These are phyloP conservation scores for Lichenostomus cassidix DNA, from an alignment of 2,113 vertebrate genomes.

Conservation along the genomic window DNA sequence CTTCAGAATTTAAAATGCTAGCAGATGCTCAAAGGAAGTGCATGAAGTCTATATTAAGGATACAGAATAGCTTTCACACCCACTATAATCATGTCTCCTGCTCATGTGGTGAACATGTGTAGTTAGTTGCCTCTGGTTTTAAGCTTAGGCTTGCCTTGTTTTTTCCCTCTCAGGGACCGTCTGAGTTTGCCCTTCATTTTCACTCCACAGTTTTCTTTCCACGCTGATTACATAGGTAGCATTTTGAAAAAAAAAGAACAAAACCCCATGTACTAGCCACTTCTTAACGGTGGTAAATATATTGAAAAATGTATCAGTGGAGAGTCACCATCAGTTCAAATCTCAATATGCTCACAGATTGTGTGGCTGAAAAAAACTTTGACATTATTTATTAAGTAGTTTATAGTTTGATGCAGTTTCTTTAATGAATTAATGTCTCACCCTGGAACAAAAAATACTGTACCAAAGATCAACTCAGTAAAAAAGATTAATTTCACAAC, in stretches of 20 bases:
- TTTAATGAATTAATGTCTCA: not conserved
- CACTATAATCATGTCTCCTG: not conserved
- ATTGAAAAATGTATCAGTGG: not conserved
- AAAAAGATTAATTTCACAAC: not conserved
- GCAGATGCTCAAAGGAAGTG: constrained; percentile 25
- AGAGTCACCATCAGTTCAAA: not conserved
- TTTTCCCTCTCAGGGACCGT: not conserved
- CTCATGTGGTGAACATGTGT: constrained; percentile 47
- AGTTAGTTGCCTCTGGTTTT: not conserved
- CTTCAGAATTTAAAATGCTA: constrained; percentile 30
- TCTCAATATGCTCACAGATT: not conserved
- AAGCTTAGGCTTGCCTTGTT: not conserved
- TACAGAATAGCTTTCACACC: constrained; percentile 6
- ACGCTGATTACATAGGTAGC: not conserved
- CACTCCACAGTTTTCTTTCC: not conserved
- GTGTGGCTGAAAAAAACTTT: not conserved
- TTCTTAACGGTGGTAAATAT: not conserved
- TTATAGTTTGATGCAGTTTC: not conserved
- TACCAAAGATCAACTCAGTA: not conserved
- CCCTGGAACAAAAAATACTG: not conserved
- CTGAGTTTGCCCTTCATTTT: not conserved
- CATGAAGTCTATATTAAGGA: constrained; percentile 17
- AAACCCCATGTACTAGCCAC: accelerated
- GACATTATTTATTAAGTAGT: not conserved
- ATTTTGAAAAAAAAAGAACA: not conserved